Evolutionary conservation across 2,888 invertebrate species (phyloP).

Genomic region (Scaptomyza caliginosa): DNA sequence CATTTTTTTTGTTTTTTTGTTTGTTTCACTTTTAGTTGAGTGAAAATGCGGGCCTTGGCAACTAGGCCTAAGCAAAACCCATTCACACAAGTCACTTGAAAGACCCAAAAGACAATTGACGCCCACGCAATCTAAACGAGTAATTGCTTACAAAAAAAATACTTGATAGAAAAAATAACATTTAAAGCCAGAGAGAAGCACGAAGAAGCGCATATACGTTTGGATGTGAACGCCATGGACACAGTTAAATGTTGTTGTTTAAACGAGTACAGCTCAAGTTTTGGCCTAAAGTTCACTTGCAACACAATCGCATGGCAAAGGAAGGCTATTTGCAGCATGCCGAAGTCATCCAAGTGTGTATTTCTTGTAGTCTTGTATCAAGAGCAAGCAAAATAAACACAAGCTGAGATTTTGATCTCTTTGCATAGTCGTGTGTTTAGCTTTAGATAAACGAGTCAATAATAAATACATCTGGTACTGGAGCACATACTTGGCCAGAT

Average conservation of each 20-base stretch:
- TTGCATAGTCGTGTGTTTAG: slow-evolving; percentile 3
- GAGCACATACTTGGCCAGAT: neutral
- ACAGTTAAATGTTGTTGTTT: slow-evolving; percentile 31
- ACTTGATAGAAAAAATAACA: slow-evolving; percentile 78
- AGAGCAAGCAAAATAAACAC: slow-evolving; percentile 41
- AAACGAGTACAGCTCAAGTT: slow-evolving; percentile 11
- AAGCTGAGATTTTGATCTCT: slow-evolving; percentile 30
- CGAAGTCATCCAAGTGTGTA: slow-evolving; percentile 46
- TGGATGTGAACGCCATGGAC: slow-evolving; percentile 49
- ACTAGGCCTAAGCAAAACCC: slow-evolving; percentile 53
- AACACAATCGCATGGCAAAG: slow-evolving; percentile 61
- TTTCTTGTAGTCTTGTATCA: slow-evolving; percentile 4
- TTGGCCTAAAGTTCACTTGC: slow-evolving; percentile 54
- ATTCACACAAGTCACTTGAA: slow-evolving; percentile 1
- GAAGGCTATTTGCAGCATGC: slow-evolving; percentile 71
- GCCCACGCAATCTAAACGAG: slow-evolving; percentile 58
- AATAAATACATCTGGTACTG: neutral
- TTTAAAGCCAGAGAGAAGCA: slow-evolving; percentile 30
- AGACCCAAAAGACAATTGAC: slow-evolving; percentile 48
- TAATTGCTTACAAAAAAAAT: slow-evolving; percentile 74
- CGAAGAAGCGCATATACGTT: neutral
- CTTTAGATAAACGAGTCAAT: slow-evolving; percentile 16
- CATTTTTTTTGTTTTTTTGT: too few relatives aligned
- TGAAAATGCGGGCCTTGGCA: slow-evolving; percentile 44
- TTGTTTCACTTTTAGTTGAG: slow-evolving; percentile 18